Percentiles rank a stretch among this genome's conserved stretches.
Evolutionary conservation across 2,888 invertebrate genomes (phyloP).

Genomic region (Ernsta delagoae): DNA sequence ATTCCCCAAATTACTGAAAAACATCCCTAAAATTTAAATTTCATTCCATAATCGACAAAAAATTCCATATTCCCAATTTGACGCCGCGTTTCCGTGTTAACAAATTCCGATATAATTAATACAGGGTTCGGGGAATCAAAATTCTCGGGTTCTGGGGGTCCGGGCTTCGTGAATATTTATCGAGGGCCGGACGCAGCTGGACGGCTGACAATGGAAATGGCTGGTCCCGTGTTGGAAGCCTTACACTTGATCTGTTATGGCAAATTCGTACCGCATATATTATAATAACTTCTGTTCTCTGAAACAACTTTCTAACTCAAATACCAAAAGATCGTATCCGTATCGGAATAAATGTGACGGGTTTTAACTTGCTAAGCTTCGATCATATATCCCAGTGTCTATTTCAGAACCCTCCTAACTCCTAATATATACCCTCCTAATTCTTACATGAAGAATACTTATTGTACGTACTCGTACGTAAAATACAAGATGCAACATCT

Average conservation of each 20-base stretch:
- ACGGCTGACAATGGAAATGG: slow-evolving; percentile 1
- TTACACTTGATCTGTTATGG: slow-evolving; percentile 10
- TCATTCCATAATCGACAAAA: neutral
- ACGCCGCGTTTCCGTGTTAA: slow-evolving; percentile 25
- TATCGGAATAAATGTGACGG: too few relatives aligned
- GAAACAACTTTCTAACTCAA: too few relatives aligned
- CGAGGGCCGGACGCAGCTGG: slow-evolving; percentile 35
- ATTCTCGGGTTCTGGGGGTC: slow-evolving; percentile 30
- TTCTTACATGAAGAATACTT: too few relatives aligned
- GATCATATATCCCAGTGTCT: too few relatives aligned
- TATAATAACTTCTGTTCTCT: neutral
- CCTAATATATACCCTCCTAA: too few relatives aligned
- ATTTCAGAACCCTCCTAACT: too few relatives aligned
- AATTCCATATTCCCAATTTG: slow-evolving; percentile 10
- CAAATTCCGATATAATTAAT: slow-evolving; percentile 37
- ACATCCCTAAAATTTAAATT: neutral
- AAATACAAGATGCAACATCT: too few relatives aligned
- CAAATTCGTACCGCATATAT: slow-evolving; percentile 1
- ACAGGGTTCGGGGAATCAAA: slow-evolving; percentile 38
- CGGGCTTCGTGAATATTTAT: slow-evolving; percentile 48
- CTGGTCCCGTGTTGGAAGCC: neutral
- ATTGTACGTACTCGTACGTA: too few relatives aligned
- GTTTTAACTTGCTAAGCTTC: too few relatives aligned
- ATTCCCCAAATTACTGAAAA: neutral
- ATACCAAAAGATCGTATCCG: too few relatives aligned